These are phyloP conservation scores for Hyperopisus bebe DNA, from an alignment of 2,113 vertebrate genomes.

Conservation along the genomic window DNA sequence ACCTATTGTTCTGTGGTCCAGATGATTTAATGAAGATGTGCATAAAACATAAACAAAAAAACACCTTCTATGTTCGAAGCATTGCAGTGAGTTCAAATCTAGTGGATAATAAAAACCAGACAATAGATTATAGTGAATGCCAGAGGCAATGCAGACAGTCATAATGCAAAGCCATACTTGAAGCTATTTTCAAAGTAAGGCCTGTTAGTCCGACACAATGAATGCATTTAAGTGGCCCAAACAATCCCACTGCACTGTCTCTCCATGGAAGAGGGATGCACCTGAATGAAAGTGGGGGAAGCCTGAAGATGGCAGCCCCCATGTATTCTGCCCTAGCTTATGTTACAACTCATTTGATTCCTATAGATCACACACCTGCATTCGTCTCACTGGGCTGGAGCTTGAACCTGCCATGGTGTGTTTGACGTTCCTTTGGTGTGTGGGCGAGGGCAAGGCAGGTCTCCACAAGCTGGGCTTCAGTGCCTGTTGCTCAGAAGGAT, in stretches of 20 bases:
- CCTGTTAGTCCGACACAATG: neutral
- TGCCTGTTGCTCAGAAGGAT: constrained; percentile 32
- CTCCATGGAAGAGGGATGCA: neutral
- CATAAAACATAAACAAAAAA: neutral
- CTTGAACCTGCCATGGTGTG: constrained; percentile 14
- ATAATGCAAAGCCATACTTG: neutral
- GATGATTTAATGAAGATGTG: neutral
- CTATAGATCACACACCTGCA: constrained; percentile 35
- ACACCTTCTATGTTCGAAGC: neutral
- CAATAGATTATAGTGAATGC: neutral
- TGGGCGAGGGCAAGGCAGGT: neutral
- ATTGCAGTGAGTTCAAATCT: neutral
- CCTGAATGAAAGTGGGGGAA: neutral
- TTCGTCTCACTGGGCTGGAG: neutral
- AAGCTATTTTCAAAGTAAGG: neutral
- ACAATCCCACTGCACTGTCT: constrained; percentile 16
- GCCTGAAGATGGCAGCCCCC: constrained; percentile 18
- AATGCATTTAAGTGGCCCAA: constrained; percentile 29
- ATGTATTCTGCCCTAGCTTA: constrained; percentile 15
- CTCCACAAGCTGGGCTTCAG: neutral
- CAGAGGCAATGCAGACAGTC: neutral
- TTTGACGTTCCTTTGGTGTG: constrained; percentile 1
- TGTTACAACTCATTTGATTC: constrained; percentile 31
- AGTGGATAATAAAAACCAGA: neutral
- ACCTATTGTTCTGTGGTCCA: neutral